Percentiles rank a stretch among this genome's conserved stretches.
phyloP scores from a whole-genome alignment of 2,113 vertebrate genomes.

The Motacilla alba region DNA sequence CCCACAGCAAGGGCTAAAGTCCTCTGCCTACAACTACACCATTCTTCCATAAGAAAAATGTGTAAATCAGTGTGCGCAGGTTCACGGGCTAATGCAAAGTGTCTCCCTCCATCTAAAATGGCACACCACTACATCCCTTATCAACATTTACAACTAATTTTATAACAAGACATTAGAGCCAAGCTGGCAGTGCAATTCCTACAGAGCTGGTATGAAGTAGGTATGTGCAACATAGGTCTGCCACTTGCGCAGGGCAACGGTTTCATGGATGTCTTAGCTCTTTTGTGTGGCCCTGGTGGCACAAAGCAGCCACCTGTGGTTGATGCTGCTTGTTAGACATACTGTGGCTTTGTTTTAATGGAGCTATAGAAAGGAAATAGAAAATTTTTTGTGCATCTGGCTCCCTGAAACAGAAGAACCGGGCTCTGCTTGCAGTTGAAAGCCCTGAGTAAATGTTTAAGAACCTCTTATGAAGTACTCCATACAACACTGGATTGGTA shows the following conservation, averaged over 20 bases:
- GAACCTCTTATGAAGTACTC: background rate
- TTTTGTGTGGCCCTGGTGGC: background rate
- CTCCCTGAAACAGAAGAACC: background rate
- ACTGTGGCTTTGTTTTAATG: background rate
- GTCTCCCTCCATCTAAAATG: background rate
- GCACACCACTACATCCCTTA: background rate
- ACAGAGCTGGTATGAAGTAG: background rate
- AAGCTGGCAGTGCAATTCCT: background rate
- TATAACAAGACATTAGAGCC: background rate
- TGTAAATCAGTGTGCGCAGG: background rate
- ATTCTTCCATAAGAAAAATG: background rate
- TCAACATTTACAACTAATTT: background rate
- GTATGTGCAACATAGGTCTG: background rate
- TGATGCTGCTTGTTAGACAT: background rate
- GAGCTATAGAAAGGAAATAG: background rate
- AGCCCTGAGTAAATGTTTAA: background rate
- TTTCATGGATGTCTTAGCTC: background rate
- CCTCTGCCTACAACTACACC: background rate
- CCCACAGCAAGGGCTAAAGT: background rate
- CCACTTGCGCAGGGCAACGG: background rate
- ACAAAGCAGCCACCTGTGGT: background rate
- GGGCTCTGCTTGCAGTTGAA: background rate
- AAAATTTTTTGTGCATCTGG: background rate
- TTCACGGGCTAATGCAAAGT: background rate
- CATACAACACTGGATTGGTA: background rate